Conservation (phyloP, 2,888 invertebrate species). For the Eristalis arbustorum region DNA sequence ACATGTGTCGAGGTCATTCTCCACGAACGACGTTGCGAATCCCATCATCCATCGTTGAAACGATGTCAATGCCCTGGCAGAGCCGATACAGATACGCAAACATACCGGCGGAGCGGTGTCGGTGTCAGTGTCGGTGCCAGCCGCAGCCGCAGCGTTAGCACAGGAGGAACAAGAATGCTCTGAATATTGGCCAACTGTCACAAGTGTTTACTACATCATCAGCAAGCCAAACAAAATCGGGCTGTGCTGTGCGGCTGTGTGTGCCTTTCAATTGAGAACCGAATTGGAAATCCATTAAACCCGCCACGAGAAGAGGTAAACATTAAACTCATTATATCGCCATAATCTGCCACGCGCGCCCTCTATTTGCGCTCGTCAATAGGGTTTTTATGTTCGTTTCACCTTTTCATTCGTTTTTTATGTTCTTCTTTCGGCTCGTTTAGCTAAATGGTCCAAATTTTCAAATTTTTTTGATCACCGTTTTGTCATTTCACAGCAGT, state of each 20-base stretch:
- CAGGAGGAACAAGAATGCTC: neutral
- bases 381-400: conserved; percentile 20
- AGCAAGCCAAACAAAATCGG: conserved; percentile 20
- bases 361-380: conserved; percentile 45
- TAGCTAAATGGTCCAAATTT: conserved; percentile 26
- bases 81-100: neutral
- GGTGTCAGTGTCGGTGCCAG: neutral
- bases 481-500: conserved; percentile 2
- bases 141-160: neutral
- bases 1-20: conserved; percentile 41
- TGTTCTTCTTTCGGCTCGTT: neutral
- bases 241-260: neutral
- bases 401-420: neutral
- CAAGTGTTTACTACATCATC: conserved; percentile 53
- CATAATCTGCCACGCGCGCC: conserved; percentile 55
- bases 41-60: conserved; percentile 2
- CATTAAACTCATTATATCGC: conserved; percentile 41
- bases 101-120: neutral
- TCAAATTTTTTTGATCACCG: neutral
- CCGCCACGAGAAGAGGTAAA: conserved; percentile 36
- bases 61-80: conserved; percentile 33
- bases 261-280: conserved; percentile 15
- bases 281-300: conserved; percentile 49
- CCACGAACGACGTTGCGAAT: neutral
- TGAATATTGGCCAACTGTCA: conserved; percentile 47